These are phyloP conservation scores for Tenthredo scrophulariae DNA, from an alignment of 2,888 invertebrate species.

Conservation along the genomic window DNA sequence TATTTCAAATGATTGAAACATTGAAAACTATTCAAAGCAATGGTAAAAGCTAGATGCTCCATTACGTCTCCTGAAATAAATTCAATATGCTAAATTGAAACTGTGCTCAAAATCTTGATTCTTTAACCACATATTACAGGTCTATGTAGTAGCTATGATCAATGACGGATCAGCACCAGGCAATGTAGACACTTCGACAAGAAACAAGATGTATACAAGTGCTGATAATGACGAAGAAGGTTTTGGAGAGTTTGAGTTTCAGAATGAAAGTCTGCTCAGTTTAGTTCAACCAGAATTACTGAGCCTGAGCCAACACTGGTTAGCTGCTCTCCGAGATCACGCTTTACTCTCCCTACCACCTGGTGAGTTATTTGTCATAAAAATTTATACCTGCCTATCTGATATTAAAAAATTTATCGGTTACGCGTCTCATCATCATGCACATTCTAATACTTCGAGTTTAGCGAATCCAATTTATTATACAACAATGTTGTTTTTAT, in stretches of 20 bases:
- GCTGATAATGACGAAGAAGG: slow-evolving; percentile 80
- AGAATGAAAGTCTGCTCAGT: slow-evolving; percentile 91
- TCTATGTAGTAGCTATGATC: slow-evolving; percentile 96
- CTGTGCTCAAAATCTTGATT: slow-evolving; percentile 12
- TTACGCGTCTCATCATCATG: too few species aligned
- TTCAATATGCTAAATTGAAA: neutral
- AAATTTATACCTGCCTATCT: neutral
- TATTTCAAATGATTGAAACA: slow-evolving; percentile 29
- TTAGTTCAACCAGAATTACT: slow-evolving; percentile 96
- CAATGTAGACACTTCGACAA: slow-evolving; percentile 65
- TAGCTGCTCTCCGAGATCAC: slow-evolving; percentile 96
- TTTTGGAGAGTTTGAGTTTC: slow-evolving; percentile 88
- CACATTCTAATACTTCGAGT: neutral
- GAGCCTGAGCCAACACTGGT: slow-evolving; percentile 96
- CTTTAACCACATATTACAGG: slow-evolving; percentile 78
- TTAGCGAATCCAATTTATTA: neutral
- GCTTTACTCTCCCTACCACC: slow-evolving; percentile 94
- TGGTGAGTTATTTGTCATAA: slow-evolving; percentile 76
- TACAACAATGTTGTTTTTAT: neutral
- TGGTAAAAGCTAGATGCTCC: neutral
- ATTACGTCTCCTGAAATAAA: neutral
- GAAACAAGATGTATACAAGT: slow-evolving; percentile 63
- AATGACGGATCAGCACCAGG: slow-evolving; percentile 85
- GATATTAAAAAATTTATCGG: neutral
- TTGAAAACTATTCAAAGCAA: neutral